Conservation (phyloP, 2,888 invertebrate species). For the Pteria penguin region DNA sequence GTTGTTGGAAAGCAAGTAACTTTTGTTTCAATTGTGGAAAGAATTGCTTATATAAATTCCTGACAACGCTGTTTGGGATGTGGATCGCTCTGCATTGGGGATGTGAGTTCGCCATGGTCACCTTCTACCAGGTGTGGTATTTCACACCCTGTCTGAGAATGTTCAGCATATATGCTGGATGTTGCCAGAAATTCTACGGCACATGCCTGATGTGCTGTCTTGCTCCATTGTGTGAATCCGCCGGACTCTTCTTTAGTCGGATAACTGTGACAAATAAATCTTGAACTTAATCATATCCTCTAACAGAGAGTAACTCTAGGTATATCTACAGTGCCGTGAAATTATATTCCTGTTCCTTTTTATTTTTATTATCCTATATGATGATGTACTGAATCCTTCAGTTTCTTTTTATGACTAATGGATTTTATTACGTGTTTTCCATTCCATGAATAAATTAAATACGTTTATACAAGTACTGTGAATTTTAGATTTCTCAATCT, state of each 20-base stretch:
- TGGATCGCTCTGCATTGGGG: conserved; percentile 84
- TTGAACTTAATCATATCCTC: too few species aligned
- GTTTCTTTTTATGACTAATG: too few species aligned
- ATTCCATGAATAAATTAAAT: too few species aligned
- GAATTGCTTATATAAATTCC: conserved; percentile 85
- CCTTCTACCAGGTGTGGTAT: conserved; percentile 86
- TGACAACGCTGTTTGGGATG: conserved; percentile 85
- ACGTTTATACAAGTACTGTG: too few species aligned
- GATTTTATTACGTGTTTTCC: too few species aligned
- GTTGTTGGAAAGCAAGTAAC: conserved; percentile 86
- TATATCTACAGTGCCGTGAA: too few species aligned
- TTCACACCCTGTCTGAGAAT: conserved; percentile 84
- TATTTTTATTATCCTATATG: too few species aligned
- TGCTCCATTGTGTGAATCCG: conserved; percentile 85
- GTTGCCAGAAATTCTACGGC: conserved; percentile 79
- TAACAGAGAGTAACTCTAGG: too few species aligned
- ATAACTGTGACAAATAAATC: conserved; percentile 52
- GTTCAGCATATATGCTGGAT: conserved; percentile 83
- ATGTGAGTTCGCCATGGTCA: conserved; percentile 81
- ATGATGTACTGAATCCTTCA: too few species aligned
- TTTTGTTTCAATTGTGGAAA: conserved; percentile 84
- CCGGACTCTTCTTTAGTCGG: conserved; percentile 64
- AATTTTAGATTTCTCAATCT: too few species aligned
- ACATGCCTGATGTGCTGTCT: conserved; percentile 81
- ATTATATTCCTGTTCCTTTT: too few species aligned